Evolutionary conservation across 2,888 invertebrate genomes (phyloP), one percentile per base, ranked within the genome.

Genomic region (Ommatoiulus sabulosus): DNA sequence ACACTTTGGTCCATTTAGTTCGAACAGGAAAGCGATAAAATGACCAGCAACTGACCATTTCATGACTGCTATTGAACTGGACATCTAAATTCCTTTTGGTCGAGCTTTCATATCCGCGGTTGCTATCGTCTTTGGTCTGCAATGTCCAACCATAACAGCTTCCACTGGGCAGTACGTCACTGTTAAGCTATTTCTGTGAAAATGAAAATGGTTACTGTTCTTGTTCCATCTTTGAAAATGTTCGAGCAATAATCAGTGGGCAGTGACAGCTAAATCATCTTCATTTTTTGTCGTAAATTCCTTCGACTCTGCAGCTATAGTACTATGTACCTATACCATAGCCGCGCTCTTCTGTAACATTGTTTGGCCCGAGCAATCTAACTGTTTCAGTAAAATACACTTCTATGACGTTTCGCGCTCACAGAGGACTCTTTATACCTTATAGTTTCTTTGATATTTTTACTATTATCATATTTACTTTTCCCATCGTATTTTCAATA

Each of bases 1-100:
- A 35, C 80, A 80, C 80, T 35, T 35, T 35, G 80, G 24, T 80
- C 80, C 80, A 80, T 80, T 80, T 80, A 80, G 80, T 12, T 35
- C 35, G 80, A 24, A 80, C 35, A 80, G 80, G 24, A 80, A 80
- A 80, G 35, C 80, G 12, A 80, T 80, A 35, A 80, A 80, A 80
- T 35, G 80, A 35, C 35, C 80, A 35, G 24, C 80, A 10, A 10
- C 24, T 80, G 80, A 35, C 80, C 80, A 80, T 80, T 80, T 35
- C 35, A 20, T 35, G 24, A 35, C 35, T 80, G 20, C 80, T 20
- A 80, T 80, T 35, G 80, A 35, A 35, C 35, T 80, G 80, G 35
- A 80, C 80, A 24, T 80, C 80, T 24, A 35, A 35, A 80, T 24
- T 20, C 72, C 24, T 72, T 20, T 4, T 5, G 5, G 2, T 8